Conservation (phyloP, 2,113 vertebrate species). For the Larimichthys crocea region DNA sequence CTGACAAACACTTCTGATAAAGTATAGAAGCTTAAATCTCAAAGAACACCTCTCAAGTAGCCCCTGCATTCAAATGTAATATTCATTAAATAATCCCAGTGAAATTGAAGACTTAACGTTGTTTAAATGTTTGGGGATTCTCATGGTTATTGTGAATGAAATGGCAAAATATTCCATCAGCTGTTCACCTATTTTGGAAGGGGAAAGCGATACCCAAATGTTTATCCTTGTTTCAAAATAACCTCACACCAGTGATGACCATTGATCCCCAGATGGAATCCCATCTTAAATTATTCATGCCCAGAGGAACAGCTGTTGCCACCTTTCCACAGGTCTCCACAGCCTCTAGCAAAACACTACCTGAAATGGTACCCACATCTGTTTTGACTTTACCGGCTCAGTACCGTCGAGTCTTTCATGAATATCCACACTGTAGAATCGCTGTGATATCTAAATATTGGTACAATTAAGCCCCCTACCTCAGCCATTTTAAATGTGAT, state of each 20-base stretch:
- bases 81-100: background rate
- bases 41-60: background rate
- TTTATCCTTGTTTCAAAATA: slow-evolving; percentile 42
- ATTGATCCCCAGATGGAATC: slow-evolving; percentile 37
- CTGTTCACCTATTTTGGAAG: background rate
- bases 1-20: background rate
- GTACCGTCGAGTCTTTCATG: background rate
- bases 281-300: slow-evolving; percentile 52
- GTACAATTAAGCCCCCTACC: slow-evolving; percentile 9
- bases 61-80: background rate
- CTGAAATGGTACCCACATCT: slow-evolving; percentile 28
- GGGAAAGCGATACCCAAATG: slow-evolving; percentile 9
- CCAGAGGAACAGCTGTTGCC: slow-evolving; percentile 32
- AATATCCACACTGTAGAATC: background rate
- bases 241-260: slow-evolving; percentile 23
- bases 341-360: background rate
- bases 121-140: background rate
- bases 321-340: slow-evolving; percentile 4
- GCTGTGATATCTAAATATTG: slow-evolving; percentile 59
- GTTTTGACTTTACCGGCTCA: slow-evolving; percentile 12
- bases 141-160: background rate
- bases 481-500: slow-evolving; percentile 57
- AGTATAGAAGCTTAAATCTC: background rate
- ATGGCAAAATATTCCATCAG: background rate
- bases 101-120: background rate